Evolutionary conservation across 2,888 invertebrate species (phyloP), one percentile per base, ranked within the genome.

Genomic region (Pachydiplax longipennis): DNA sequence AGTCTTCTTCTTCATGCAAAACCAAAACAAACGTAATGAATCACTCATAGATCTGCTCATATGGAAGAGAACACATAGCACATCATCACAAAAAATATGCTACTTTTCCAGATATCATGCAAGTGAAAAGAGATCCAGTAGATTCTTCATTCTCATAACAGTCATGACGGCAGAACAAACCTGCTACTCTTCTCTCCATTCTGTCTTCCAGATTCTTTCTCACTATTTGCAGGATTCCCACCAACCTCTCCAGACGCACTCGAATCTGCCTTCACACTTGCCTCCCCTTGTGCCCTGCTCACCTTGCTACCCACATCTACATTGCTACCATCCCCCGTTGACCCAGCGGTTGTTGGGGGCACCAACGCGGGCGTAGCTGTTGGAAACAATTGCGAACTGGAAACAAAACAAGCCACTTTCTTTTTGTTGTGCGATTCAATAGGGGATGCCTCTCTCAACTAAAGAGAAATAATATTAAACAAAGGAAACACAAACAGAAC

Each of bases 301-400:
- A 31, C 61, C 61, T 61, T 61, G 61, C 58, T 37, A 37, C 61
- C 87, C 87, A 61, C 61, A 58, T 87, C 87, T 61, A 61, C 37
- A 61, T 87, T 61, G 87, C 87, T 87, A 87, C 87, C 87, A 87
- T 87, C 61, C 87, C 87, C 87, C 87, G 87, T 87, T 61, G 87
- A 87, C 87, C 87, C 87, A 87, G 87, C 61, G 87, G 87, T 87
- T 87, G 87, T 87, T 87, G 37, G 87, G 87, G 87, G 61, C 61
- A 61, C 87, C 37, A 61, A 87, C 65, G 37, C 87, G 61, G 87
- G 87, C 37, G 87, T 53, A 87, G 94, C 94, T 48, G 93, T 94
- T 81, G 94, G 93, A 92, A 94, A 94, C 80, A 94, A 94, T 91
- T 94, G 93, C 40, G 94, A 94, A 92, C 94, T 94, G 92, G 25